Evolutionary conservation across 2,888 invertebrate species (phyloP).

Genomic region (Cyclophora albipunctata): DNA sequence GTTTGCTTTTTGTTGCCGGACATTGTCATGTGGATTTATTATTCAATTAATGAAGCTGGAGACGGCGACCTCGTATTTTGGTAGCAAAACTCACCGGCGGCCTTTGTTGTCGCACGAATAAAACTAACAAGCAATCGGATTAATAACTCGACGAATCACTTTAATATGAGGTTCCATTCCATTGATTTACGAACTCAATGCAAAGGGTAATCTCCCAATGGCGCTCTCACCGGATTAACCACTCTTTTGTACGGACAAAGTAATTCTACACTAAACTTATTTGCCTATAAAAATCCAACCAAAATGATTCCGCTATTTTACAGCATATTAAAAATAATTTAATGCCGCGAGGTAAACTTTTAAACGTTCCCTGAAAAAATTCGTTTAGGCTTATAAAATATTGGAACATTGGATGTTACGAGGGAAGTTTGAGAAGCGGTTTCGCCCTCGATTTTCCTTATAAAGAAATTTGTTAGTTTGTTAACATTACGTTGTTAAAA

Average conservation of each 20-base stretch:
- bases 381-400: slow-evolving; percentile 36
- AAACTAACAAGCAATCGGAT: slow-evolving; percentile 30
- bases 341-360: slow-evolving; percentile 23
- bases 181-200: slow-evolving; percentile 16
- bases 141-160: slow-evolving; percentile 25
- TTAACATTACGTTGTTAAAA: slow-evolving; percentile 59
- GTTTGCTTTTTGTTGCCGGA: slow-evolving; percentile 3
- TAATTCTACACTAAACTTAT: slow-evolving; percentile 4
- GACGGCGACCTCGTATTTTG: slow-evolving; percentile 13
- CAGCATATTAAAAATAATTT: slow-evolving; percentile 26
- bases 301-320: slow-evolving; percentile 20
- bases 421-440: slow-evolving; percentile 34
- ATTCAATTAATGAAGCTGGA: slow-evolving; percentile 39
- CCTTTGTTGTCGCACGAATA: slow-evolving; percentile 28
- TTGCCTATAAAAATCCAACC: slow-evolving; percentile 6
- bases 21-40: slow-evolving; percentile 31
- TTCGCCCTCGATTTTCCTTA: slow-evolving; percentile 44
- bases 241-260: slow-evolving; percentile 3
- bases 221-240: slow-evolving; percentile 15
- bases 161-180: slow-evolving; percentile 34
- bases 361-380: slow-evolving; percentile 26
- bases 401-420: slow-evolving; percentile 46
- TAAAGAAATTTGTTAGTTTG: slow-evolving; percentile 58
- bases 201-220: slow-evolving; percentile 8
- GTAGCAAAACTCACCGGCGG: slow-evolving; percentile 12